These are phyloP conservation scores for Hapalemur alaotrensis DNA, from an alignment of 2,797 vertebrate genomes.

Conservation along the genomic window DNA sequence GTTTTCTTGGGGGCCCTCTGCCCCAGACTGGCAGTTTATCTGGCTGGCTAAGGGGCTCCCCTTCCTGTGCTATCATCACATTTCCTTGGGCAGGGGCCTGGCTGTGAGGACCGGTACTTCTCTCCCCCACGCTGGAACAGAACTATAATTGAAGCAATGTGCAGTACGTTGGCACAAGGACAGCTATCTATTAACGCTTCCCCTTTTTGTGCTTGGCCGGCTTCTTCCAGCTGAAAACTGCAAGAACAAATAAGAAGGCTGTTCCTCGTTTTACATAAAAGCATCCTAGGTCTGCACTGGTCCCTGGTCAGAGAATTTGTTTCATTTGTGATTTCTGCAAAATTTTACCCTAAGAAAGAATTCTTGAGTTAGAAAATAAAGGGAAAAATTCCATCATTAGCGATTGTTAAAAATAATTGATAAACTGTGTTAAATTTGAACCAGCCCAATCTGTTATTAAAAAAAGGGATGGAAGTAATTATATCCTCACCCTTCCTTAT, in stretches of 20 bases:
- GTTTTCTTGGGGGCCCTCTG: background rate
- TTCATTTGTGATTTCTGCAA: background rate
- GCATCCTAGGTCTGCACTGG: background rate
- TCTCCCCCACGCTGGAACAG: background rate
- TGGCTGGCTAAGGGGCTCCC: background rate
- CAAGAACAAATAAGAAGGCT: background rate
- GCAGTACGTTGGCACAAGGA: background rate
- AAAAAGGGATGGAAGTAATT: constrained; percentile 58
- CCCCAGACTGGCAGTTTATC: background rate
- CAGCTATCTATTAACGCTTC: background rate
- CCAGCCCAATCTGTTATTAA: background rate
- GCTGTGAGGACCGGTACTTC: background rate
- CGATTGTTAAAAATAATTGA: constrained; percentile 55
- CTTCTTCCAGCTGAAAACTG: background rate
- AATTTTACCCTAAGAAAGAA: background rate
- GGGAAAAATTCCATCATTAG: background rate
- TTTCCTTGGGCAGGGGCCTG: background rate
- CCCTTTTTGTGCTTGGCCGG: background rate
- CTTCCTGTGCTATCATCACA: background rate
- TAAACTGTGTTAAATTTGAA: constrained; percentile 31
- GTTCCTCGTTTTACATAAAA: background rate
- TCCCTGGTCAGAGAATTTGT: background rate
- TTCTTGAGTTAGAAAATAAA: background rate
- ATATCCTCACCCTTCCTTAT: background rate
- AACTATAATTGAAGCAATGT: constrained; percentile 22